Evolutionary conservation across 2,113 vertebrate genomes (phyloP), one percentile per base, ranked within the genome.

Genomic region (Osmerus mordax): DNA sequence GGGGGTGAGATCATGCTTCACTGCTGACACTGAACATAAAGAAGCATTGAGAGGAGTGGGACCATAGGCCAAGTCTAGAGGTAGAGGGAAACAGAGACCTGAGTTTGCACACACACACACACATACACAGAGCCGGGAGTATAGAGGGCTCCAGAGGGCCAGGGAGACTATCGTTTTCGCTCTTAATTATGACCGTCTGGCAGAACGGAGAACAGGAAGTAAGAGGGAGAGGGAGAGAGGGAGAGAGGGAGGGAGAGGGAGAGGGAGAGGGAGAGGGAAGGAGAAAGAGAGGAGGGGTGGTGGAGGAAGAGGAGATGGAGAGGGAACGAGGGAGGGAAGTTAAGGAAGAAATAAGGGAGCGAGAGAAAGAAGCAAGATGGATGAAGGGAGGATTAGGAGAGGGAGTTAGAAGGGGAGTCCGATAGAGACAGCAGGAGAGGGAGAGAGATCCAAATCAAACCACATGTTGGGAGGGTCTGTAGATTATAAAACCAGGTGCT

Each of bases 101-200:
- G 71, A 59, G 75, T 81, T 67, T 72, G 47, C 70, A 72, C 70
- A 78, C 72, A 72, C 60, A 72, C 4, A 75, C 73, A 78, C 70
- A 72, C 75, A 69, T 67, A 80, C 67, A 86, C 56, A 79, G 85
- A 81, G 85, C 82, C 84, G 82, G 64, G 86, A 89, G 88, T 88
- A 85, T 89, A 87, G 84, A 85, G 83, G 87, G 87, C 88, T 90
- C 86, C 85, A 85, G 73, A 87, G 89, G 89, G 87, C 89, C 87
- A 64, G 75, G 80, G 90, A 90, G 89, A 90, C 90, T 90, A 93
- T 92, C 89, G 83, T 90, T 91, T 93, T 92, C 86, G 87, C 88
- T 53, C 82, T 92, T 92, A 93, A 92, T 92, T 92, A 91, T 88
- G 90, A 91, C 84, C 88, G 92, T 92, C 92, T 93, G 92, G 91